phyloP scores from a whole-genome alignment of 2,797 vertebrate genomes.

The Pachyuromys duprasi region DNA sequence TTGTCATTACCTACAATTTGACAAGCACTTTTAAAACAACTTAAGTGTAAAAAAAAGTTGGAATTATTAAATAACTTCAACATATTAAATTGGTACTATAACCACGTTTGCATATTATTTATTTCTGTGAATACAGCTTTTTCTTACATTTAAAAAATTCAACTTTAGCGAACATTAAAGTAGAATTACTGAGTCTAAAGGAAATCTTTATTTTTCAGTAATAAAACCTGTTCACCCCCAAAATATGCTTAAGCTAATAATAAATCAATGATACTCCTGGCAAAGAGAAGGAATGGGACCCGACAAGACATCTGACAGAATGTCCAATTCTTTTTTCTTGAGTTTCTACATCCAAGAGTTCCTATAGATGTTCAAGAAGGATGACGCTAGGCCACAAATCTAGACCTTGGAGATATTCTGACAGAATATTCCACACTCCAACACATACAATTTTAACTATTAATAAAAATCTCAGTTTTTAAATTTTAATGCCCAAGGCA shows the following conservation, averaged over 20 bases:
- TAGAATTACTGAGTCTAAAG: slow-evolving; percentile 38
- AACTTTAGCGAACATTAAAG: slow-evolving; percentile 46
- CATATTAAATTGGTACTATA: not conserved
- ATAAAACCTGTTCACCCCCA: slow-evolving; percentile 10
- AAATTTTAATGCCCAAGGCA: slow-evolving; percentile 29
- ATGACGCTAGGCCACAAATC: not conserved
- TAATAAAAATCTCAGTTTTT: not conserved
- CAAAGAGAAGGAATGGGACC: not conserved
- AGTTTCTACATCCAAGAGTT: not conserved
- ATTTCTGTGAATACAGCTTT: slow-evolving; percentile 7
- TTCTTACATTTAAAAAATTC: not conserved
- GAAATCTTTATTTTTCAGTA: slow-evolving; percentile 21
- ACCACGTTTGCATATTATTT: not conserved
- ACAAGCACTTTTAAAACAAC: slow-evolving; percentile 33
- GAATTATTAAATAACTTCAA: not conserved
- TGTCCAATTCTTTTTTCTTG: not conserved
- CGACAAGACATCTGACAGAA: not conserved
- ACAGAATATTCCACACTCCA: not conserved
- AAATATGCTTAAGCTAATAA: not conserved
- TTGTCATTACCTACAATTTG: not conserved
- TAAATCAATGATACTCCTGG: not conserved
- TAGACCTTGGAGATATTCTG: not conserved
- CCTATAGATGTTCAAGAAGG: not conserved
- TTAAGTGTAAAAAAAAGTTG: slow-evolving; percentile 3
- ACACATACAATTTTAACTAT: slow-evolving; percentile 22